Conservation (phyloP, 2,113 vertebrate species). For the Salvelinus namaycush region DNA sequence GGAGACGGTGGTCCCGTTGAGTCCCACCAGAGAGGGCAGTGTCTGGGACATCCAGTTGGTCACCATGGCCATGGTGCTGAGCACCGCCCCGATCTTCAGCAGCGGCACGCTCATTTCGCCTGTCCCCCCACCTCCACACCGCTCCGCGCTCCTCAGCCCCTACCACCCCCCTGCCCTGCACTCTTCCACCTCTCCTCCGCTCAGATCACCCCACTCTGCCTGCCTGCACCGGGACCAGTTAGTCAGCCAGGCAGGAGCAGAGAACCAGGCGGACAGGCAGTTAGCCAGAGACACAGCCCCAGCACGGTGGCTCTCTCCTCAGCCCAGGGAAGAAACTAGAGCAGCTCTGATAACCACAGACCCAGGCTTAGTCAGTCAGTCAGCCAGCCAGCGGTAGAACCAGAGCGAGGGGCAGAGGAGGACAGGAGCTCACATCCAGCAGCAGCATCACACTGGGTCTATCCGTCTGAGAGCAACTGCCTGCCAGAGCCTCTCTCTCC, state of each 20-base stretch:
- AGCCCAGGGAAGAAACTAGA: constrained; percentile 11
- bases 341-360: neutral
- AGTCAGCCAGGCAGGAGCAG: constrained; percentile 35
- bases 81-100: constrained; percentile 88
- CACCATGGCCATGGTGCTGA: constrained; percentile 93
- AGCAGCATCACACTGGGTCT: constrained; percentile 68
- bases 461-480: constrained; percentile 67
- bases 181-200: constrained; percentile 32
- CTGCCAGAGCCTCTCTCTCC: constrained; percentile 51
- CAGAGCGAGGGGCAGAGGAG: constrained; percentile 43
- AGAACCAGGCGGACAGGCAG: constrained; percentile 22
- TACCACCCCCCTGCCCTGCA: constrained; percentile 44
- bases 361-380: constrained; percentile 25
- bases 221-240: constrained; percentile 50
- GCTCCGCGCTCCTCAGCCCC: constrained; percentile 53
- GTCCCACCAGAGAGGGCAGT: constrained; percentile 85
- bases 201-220: constrained; percentile 17
- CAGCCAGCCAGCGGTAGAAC: constrained; percentile 47
- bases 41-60: constrained; percentile 94
- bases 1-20: constrained; percentile 84
- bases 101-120: constrained; percentile 83
- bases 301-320: constrained; percentile 33
- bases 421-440: constrained; percentile 65
- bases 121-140: constrained; percentile 50
- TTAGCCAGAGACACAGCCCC: constrained; percentile 48